Evolutionary conservation across 1,140 invertebrate species (phyloP).

Genomic region (Aphidius ervi): DNA sequence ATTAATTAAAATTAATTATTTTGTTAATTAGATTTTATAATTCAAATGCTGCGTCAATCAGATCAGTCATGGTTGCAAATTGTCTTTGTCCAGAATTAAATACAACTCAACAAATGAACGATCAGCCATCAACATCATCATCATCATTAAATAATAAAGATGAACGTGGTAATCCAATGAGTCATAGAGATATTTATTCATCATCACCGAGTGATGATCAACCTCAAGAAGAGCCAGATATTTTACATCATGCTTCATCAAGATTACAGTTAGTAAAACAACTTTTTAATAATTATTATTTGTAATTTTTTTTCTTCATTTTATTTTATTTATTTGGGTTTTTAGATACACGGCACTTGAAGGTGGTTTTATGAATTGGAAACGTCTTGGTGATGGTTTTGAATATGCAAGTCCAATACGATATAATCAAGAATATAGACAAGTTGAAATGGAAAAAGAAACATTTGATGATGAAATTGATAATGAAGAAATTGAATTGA

Average conservation of each 20-base stretch:
- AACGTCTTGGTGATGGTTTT: slow-evolving; percentile 50
- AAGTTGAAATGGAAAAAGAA: slow-evolving; percentile 52
- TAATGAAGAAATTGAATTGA: slow-evolving; percentile 24
- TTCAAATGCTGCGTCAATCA: slow-evolving; percentile 74
- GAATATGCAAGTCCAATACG: slow-evolving; percentile 56
- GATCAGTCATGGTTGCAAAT: slow-evolving; percentile 72
- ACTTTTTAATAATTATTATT: not conserved
- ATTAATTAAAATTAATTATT: slow-evolving; percentile 6
- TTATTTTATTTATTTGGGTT: slow-evolving; percentile 3
- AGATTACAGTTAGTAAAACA: slow-evolving; percentile 35
- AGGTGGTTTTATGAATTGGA: slow-evolving; percentile 54
- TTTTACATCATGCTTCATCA: slow-evolving; percentile 48
- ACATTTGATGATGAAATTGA: slow-evolving; percentile 39
- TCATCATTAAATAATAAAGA: slow-evolving; percentile 37
- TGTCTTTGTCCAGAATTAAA: slow-evolving; percentile 53
- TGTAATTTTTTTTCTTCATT: too few relatives aligned
- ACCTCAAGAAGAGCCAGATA: slow-evolving; percentile 41
- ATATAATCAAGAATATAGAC: slow-evolving; percentile 58
- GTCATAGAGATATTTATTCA: slow-evolving; percentile 51
- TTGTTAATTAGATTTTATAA: slow-evolving; percentile 66
- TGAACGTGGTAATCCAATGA: slow-evolving; percentile 55
- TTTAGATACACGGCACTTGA: slow-evolving; percentile 45
- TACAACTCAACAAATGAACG: slow-evolving; percentile 35
- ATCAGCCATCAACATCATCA: slow-evolving; percentile 29
- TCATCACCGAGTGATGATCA: slow-evolving; percentile 30